phyloP scores from a whole-genome alignment of 2,113 vertebrate species.

The Archocentrus centrarchus region DNA sequence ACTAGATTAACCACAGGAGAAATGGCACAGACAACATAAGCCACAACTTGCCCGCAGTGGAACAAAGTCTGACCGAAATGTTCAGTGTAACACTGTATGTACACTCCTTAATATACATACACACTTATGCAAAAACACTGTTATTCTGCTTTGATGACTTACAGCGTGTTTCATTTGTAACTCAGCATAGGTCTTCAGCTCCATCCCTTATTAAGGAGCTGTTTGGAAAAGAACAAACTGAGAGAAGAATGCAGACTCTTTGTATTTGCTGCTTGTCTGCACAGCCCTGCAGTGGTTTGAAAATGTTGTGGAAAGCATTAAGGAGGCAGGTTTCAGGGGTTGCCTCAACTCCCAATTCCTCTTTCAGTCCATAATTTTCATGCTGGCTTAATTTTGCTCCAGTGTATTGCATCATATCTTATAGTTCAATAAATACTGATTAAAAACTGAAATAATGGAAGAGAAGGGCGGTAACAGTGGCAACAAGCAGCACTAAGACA shows the following conservation, averaged over 20 bases:
- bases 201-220: slow-evolving; percentile 63
- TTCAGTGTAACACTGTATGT: slow-evolving; percentile 72
- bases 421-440: slow-evolving; percentile 61
- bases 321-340: slow-evolving; percentile 45
- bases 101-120: slow-evolving; percentile 22
- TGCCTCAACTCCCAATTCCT: slow-evolving; percentile 26
- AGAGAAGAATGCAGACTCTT: slow-evolving; percentile 58
- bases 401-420: slow-evolving; percentile 68
- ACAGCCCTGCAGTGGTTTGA: slow-evolving; percentile 50
- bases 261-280: slow-evolving; percentile 55
- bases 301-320: slow-evolving; percentile 78
- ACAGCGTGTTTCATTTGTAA: slow-evolving; percentile 76
- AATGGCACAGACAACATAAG: slow-evolving; percentile 64
- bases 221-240: slow-evolving; percentile 69
- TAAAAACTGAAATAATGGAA: slow-evolving; percentile 37
- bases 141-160: slow-evolving; percentile 60
- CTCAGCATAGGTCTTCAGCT: slow-evolving; percentile 35
- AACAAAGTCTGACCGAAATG: slow-evolving; percentile 71
- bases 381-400: slow-evolving; percentile 57
- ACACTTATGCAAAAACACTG: slow-evolving; percentile 39
- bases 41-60: slow-evolving; percentile 66
- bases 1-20: slow-evolving; percentile 69
- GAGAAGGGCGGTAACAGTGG: slow-evolving; percentile 10
- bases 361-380: slow-evolving; percentile 66
- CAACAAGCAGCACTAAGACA: slow-evolving; percentile 41